Percentiles rank a stretch among this genome's conserved stretches.
Evolutionary conservation across 2,888 invertebrate species (phyloP).

Genomic region (Pammene fasciana): DNA sequence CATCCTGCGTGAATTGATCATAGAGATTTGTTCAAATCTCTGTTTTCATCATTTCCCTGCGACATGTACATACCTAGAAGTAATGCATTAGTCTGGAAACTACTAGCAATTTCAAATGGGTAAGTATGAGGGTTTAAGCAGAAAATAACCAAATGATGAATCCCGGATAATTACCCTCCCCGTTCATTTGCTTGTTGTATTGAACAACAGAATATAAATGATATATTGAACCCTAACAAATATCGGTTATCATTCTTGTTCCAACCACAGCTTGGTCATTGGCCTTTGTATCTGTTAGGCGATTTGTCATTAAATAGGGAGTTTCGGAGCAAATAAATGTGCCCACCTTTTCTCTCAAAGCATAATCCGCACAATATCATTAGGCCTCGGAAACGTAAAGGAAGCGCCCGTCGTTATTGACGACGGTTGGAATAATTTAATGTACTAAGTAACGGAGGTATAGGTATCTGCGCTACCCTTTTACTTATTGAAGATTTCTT

Average conservation of each 20-base stretch:
- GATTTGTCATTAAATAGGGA: slow-evolving; percentile 21
- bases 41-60: no score
- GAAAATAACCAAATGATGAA: slow-evolving; percentile 2
- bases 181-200: not conserved
- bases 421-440: slow-evolving; percentile 57
- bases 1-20: no score
- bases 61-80: no score
- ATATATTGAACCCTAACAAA: slow-evolving; percentile 30
- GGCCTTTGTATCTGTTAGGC: slow-evolving; percentile 20
- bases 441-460: slow-evolving; percentile 21
- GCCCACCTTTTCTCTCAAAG: slow-evolving; percentile 51
- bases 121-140: not conserved
- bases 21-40: no score
- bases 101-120: not conserved
- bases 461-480: slow-evolving; percentile 19
- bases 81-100: slow-evolving; percentile 1
- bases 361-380: slow-evolving; percentile 70
- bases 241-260: slow-evolving; percentile 22
- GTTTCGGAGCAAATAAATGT: slow-evolving; percentile 49
- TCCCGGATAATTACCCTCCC: not conserved
- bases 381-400: slow-evolving; percentile 64
- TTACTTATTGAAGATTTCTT: slow-evolving; percentile 17
- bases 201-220: slow-evolving; percentile 21
- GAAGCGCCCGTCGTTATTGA: slow-evolving; percentile 59
- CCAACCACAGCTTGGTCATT: slow-evolving; percentile 13